Conservation (phyloP, 1,140 invertebrate genomes). For the Sweltsa coloradensis region DNA sequence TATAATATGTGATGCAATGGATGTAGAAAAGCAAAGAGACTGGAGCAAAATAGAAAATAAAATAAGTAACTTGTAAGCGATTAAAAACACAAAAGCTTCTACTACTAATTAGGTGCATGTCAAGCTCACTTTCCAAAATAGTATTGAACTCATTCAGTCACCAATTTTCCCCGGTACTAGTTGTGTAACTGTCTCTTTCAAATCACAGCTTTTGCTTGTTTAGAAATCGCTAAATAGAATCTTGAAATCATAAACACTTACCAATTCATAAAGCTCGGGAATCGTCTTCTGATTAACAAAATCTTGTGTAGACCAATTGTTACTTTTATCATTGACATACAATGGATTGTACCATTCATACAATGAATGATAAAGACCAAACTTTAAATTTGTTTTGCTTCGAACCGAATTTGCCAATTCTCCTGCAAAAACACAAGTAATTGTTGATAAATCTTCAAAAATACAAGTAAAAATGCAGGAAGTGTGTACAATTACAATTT, state of each 20-base stretch:
- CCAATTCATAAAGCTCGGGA: constrained; percentile 61
- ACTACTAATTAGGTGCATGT: neutral
- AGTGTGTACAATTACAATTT: no score
- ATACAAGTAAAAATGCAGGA: no score
- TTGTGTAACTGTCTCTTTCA: neutral
- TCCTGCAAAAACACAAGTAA: constrained; percentile 30
- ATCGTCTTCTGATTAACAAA: constrained; percentile 57
- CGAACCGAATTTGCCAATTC: constrained; percentile 61
- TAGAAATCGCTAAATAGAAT: neutral
- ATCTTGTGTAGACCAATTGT: constrained; percentile 47
- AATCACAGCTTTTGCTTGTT: neutral
- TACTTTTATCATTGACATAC: constrained; percentile 59
- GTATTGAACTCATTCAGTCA: no score
- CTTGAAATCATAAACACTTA: constrained; percentile 25
- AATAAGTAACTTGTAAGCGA: neutral
- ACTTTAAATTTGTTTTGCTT: constrained; percentile 47
- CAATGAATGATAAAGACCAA: constrained; percentile 81
- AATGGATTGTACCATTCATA: constrained; percentile 89
- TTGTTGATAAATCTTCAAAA: no score
- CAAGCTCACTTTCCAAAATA: no score
- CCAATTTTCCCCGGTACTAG: neutral
- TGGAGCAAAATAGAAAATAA: neutral
- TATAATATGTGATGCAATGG: neutral
- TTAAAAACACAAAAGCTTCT: neutral
- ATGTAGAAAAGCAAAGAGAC: neutral